Conservation (phyloP, 2,888 invertebrate genomes). For the Ellobium chinense region DNA sequence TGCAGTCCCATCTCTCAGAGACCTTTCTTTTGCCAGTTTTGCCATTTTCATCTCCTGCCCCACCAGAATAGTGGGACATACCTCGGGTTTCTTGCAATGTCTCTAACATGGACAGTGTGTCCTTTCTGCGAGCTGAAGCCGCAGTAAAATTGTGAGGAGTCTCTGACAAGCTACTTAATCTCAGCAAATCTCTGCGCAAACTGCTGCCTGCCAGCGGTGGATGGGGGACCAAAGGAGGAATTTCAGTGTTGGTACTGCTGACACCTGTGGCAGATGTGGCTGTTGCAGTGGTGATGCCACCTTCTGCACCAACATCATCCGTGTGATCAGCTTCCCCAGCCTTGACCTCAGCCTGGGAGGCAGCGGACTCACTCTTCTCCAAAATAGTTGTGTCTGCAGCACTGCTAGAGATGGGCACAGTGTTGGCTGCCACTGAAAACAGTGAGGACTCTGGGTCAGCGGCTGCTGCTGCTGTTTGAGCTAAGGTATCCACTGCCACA, state of each 20-base stretch:
- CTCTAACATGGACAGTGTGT: slow-evolving; percentile 40
- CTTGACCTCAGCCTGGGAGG: slow-evolving; percentile 19
- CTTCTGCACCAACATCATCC: slow-evolving; percentile 20
- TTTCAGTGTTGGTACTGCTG: background rate
- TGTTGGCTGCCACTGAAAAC: slow-evolving; percentile 36
- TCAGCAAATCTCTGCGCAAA: slow-evolving; percentile 17
- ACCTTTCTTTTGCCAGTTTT: slow-evolving; percentile 43
- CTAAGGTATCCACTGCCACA: slow-evolving; percentile 54
- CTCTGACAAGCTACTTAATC: slow-evolving; percentile 29
- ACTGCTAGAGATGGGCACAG: slow-evolving; percentile 46
- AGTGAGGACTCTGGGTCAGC: slow-evolving; percentile 37
- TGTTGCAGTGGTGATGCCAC: slow-evolving; percentile 7
- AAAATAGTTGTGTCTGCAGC: slow-evolving; percentile 16
- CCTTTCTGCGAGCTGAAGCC: slow-evolving; percentile 39
- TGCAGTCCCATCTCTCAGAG: slow-evolving; percentile 22
- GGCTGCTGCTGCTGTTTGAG: slow-evolving; percentile 51
- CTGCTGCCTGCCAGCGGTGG: slow-evolving; percentile 18
- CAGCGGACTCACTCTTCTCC: slow-evolving; percentile 39
- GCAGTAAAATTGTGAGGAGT: slow-evolving; percentile 39
- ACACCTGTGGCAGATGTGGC: slow-evolving; percentile 2
- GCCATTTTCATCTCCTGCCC: slow-evolving; percentile 7
- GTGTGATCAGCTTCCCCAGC: background rate
- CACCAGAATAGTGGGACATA: background rate
- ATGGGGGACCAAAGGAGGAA: slow-evolving; percentile 12
- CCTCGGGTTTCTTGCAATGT: slow-evolving; percentile 23